Conservation (phyloP, 2,888 invertebrate species). For the Neoitamus cyanurus region DNA sequence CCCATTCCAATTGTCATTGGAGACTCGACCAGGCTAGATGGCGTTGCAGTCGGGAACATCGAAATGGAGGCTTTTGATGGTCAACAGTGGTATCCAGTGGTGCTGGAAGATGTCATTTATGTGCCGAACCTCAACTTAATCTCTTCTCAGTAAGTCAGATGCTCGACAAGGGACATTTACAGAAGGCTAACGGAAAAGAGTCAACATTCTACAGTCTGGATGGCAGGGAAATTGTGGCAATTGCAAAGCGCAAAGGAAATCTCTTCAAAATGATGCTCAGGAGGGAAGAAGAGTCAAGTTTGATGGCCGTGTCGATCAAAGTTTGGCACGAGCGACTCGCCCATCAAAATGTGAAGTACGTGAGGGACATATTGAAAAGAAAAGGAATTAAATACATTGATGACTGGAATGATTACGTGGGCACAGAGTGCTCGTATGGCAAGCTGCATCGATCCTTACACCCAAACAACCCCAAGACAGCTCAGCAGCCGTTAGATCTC, state of each 20-base stretch:
- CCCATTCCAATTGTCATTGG: no score
- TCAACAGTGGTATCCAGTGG: not conserved
- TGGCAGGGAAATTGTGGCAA: not conserved
- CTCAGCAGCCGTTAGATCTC: not conserved
- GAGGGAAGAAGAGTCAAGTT: not conserved
- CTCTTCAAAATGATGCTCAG: no score
- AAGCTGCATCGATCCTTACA: not conserved
- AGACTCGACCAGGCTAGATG: no score
- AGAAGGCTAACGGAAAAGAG: not conserved
- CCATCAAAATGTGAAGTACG: no score
- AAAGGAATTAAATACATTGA: no score
- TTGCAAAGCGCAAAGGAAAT: not conserved
- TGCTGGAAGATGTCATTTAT: not conserved
- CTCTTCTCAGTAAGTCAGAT: not conserved
- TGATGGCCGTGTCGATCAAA: not conserved
- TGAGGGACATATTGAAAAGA: no score
- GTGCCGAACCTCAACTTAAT: not conserved
- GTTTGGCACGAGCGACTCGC: no score
- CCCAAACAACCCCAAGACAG: not conserved
- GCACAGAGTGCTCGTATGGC: not conserved
- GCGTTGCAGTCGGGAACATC: not conserved
- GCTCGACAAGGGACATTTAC: not conserved
- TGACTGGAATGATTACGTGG: not conserved
- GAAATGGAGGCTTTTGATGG: not conserved
- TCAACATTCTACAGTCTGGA: not conserved